Base-by-base conservation (phyloP, 1,140 invertebrate species). In the Drosophila orosa region DNA sequence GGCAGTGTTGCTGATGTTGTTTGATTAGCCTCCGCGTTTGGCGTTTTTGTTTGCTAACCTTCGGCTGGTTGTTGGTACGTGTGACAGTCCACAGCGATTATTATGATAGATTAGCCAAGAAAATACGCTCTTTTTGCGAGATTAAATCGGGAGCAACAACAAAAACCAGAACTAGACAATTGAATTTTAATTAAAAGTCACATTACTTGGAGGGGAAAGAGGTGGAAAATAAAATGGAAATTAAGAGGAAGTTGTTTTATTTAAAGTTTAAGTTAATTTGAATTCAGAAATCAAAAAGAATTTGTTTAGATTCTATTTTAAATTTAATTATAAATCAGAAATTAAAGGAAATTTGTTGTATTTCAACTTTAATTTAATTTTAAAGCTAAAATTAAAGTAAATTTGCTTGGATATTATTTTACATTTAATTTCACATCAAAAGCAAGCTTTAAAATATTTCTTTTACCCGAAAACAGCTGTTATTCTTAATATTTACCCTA, bases 21-120 rank as follows among this genome's bases (percentile, higher is more conserved):
- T 80, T 74, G 79, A 82, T 82, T 81, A 81, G 73, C 60, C 62
- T 40, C 68, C 47, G 58, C n/a, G n/a, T n/a, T 50, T 45, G 59
- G 62, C 17, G 47, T 55, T 79, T 60, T 75, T 80, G 60, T 75
- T 76, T 58, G 69, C 29, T n/a, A 56, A 78, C 74, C 74, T 78
- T 79, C 56, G 27, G 31, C 39, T n/a, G n/a, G 8, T 3, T 54
- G 62, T 44, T 40, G 35, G 47, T 66, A 71, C 67, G 67, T 71
- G 67, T 61, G 67, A 72, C 72, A 80, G 65, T 71, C 55, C 40
- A 60, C 61, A 62, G 27, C 37, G 48, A 61, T 78, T 57, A 73
- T 69, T 44, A 73, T 62, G 15, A 61, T 68, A 48, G 48, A 68
- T 40, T 63, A 42, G 35, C 31, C 27, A 52, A 54, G 61, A 48